Evolutionary conservation across 1,140 invertebrate species (phyloP), one percentile per base, ranked within the genome.

Genomic region (Pantala flavescens): DNA sequence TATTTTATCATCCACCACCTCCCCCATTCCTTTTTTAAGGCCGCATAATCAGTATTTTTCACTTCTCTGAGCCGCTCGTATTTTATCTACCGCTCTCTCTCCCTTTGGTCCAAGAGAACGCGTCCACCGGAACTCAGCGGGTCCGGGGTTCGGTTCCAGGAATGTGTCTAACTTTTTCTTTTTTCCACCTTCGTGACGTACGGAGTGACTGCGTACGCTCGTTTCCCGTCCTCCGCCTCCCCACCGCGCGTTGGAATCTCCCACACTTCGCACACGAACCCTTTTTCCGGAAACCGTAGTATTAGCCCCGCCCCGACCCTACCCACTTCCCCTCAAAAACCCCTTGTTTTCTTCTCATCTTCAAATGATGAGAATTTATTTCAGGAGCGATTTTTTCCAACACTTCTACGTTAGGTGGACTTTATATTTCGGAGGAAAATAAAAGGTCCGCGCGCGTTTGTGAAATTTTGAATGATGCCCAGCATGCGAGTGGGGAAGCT

Each of bases 31-130:
- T 12, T 72, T 72, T 72, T 72, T 24, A 1, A 23, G 0, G 24
- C 28, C 71, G 71, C 71, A 72, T 72, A 72, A 72, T 72, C 71
- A 72, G 71, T 72, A 42, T 72, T 72, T 72, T 72, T 72, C 71
- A 72, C 71, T 72, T 72, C 71, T 72, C 71, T 42, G 71, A 42
- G 24, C 71, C 71, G 28, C 49, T 21, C 49, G n/a, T 63, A 63
- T 63, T 63, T 63, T 63, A 63, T 63, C 49, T 63, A 3, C 49
- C 16, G 49, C 49, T 21, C n/a, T 12, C 14, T 63, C 14, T 63
- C 49, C 12, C 49, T 63, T 21, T 63, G 5, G 16, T 63, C 49
- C 49, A 9, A 9, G 28, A 36, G 28, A 36, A 36, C 28, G 28
- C 28, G 28, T 63, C 49, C 16, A 63, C 49, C 49, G 49, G 16